Percentiles rank a stretch among this genome's conserved stretches.
Conservation (phyloP, 2,797 vertebrate species). For the Macropus fuliginosus region DNA sequence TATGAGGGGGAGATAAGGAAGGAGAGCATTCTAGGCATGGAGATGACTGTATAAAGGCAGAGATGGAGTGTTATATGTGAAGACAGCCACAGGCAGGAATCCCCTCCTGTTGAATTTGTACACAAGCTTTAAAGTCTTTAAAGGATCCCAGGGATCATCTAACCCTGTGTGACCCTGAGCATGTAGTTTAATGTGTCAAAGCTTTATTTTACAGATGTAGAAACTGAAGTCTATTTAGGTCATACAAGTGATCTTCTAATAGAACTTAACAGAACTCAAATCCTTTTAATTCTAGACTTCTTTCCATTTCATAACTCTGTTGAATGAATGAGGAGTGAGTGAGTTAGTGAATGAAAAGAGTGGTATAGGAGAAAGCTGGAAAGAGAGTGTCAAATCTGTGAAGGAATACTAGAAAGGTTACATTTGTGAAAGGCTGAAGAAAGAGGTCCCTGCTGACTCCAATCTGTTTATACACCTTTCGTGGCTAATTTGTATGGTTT, state of each 20-base stretch:
- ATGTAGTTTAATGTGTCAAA: not conserved
- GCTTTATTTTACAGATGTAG: not conserved
- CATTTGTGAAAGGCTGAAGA: not conserved
- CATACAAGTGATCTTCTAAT: not conserved
- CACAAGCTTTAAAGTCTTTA: not conserved
- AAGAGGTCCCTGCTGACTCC: not conserved
- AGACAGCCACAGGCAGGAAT: no score
- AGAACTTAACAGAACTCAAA: not conserved
- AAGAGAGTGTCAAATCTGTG: not conserved
- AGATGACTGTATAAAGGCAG: not conserved
- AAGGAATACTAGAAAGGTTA: not conserved
- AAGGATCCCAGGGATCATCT: not conserved
- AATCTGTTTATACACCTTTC: not conserved
- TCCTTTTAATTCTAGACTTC: not conserved
- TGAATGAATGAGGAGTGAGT: not conserved
- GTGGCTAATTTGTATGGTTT: not conserved
- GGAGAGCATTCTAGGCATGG: not conserved
- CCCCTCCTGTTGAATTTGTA: not conserved
- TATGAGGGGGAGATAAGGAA: not conserved
- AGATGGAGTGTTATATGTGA: not conserved
- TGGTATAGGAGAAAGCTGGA: not conserved
- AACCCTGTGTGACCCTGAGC: not conserved
- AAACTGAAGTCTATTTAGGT: not conserved
- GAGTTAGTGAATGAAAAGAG: not conserved
- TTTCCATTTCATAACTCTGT: not conserved